Percentiles rank a stretch among this genome's conserved stretches.
These are phyloP conservation scores for Megalonaias nervosa DNA, from an alignment of 1,140 invertebrate species.

Conservation along the genomic window DNA sequence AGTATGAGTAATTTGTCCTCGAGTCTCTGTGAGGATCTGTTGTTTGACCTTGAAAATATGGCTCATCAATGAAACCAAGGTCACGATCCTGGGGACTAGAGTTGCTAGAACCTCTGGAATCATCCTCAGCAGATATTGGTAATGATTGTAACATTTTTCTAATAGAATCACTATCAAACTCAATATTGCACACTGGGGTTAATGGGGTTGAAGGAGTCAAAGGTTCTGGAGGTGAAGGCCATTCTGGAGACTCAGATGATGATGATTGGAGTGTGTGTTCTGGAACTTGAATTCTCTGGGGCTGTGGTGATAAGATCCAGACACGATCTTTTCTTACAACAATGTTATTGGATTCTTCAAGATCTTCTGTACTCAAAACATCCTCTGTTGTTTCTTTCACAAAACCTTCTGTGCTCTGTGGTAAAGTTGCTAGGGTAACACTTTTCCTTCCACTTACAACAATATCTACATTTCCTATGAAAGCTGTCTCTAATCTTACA, in stretches of 20 bases:
- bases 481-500: conserved; percentile 54
- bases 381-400: background rate
- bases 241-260: conserved; percentile 66
- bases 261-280: conserved; percentile 37
- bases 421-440: conserved; percentile 32
- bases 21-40: no score
- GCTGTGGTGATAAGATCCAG: conserved; percentile 42
- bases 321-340: conserved; percentile 38
- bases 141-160: conserved; percentile 96
- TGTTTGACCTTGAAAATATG: conserved; percentile 3
- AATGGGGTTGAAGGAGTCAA: conserved; percentile 58
- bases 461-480: conserved; percentile 42
- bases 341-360: conserved; percentile 22
- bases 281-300: conserved; percentile 29
- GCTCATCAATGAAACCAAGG: conserved; percentile 57
- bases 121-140: conserved; percentile 72
- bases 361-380: conserved; percentile 18
- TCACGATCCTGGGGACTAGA: conserved; percentile 47
- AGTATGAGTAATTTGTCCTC: no score
- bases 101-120: conserved; percentile 38
- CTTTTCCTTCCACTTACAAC: conserved; percentile 25
- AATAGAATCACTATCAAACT: conserved; percentile 86
- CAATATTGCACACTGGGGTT: conserved; percentile 58
- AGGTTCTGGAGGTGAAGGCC: conserved; percentile 68
- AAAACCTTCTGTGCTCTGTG: conserved; percentile 9